Percentiles rank a stretch among this genome's conserved stretches.
These are phyloP conservation scores for Drosophila erecta DNA, from an alignment of 1,140 invertebrate species.

Conservation along the genomic window DNA sequence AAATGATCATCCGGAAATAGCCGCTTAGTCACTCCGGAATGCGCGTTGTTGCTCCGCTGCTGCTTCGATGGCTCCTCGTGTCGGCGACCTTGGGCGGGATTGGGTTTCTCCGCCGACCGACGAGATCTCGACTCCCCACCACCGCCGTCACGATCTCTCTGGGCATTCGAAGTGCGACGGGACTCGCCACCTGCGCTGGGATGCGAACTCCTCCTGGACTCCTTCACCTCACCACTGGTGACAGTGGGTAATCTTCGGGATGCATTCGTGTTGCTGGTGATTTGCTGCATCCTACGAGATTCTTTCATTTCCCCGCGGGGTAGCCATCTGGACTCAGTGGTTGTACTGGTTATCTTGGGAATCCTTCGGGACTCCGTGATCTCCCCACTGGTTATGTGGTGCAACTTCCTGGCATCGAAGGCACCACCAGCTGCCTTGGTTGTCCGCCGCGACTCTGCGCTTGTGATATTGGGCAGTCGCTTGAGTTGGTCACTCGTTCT, in stretches of 20 bases:
- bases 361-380: neutral
- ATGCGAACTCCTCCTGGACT: conserved; percentile 12
- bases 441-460: conserved; percentile 4
- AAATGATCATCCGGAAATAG: conserved; percentile 22
- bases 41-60: conserved; percentile 3
- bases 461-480: conserved; percentile 21
- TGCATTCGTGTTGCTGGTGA: neutral
- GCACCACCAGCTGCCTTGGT: neutral
- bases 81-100: conserved; percentile 4
- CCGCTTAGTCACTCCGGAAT: conserved; percentile 5
- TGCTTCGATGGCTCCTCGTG: conserved; percentile 14
- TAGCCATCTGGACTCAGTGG: neutral
- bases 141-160: neutral
- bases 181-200: neutral
- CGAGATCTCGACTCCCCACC: conserved; percentile 5
- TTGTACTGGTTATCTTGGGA: neutral
- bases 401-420: neutral
- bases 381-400: conserved; percentile 1
- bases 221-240: conserved; percentile 13
- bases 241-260: conserved; percentile 5
- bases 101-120: conserved; percentile 6
- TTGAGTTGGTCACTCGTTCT: conserved; percentile 12
- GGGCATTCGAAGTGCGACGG: neutral
- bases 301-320: neutral
- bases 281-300: neutral